Conservation (phyloP, 35 echinoderm and acorn worm species). For the Heliocidaris tuberculata region DNA sequence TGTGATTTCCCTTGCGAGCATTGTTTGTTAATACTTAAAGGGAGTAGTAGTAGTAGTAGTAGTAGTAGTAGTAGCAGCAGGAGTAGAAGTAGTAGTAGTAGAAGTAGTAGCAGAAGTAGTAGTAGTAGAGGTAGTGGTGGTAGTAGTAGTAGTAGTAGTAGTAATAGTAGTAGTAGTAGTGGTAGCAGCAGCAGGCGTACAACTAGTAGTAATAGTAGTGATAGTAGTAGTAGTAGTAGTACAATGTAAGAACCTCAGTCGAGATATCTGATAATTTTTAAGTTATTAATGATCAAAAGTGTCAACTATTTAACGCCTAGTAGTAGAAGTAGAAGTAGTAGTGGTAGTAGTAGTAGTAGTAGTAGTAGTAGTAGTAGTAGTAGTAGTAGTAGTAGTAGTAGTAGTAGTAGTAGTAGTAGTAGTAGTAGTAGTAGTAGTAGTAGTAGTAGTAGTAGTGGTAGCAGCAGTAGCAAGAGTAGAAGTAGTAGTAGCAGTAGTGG, state of each 20-base stretch:
- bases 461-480: neutral
- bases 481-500: neutral
- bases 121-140: neutral
- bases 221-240: neutral
- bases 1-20: neutral
- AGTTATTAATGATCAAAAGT: too few species aligned
- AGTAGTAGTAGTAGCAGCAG: neutral
- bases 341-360: too few species aligned
- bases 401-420: neutral
- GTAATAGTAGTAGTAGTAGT: neutral
- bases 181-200: neutral
- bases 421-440: neutral
- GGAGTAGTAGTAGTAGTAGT: neutral
- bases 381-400: neutral
- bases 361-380: neutral
- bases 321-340: neutral
- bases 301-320: too few species aligned
- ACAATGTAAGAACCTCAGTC: too few species aligned
- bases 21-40: too few species aligned
- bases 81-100: neutral
- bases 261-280: too few species aligned
- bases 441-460: neutral
- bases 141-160: neutral
- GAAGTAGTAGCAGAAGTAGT: neutral
- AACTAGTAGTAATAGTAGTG: neutral